Conservation (phyloP, 2,113 vertebrate species). For the Ochotona princeps region DNA sequence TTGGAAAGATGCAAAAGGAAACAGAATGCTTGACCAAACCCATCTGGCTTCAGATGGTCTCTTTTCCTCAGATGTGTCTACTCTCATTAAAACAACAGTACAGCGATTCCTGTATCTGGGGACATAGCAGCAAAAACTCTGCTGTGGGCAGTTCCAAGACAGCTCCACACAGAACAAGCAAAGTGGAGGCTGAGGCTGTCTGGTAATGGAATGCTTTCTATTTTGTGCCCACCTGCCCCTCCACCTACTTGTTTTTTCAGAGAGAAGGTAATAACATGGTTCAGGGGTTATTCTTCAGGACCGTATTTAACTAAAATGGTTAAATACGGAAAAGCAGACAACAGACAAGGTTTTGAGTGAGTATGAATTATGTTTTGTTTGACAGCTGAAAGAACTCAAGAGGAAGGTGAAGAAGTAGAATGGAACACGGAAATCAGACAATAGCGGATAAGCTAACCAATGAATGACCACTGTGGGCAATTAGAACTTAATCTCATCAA, state of each 20-base stretch:
- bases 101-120: neutral
- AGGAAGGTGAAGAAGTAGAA: neutral
- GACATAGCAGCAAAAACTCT: neutral
- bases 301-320: neutral
- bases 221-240: neutral
- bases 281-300: neutral
- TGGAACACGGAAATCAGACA: neutral
- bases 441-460: neutral
- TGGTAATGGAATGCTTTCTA: neutral
- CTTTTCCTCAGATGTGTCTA: slow-evolving; percentile 11
- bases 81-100: slow-evolving; percentile 18
- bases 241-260: neutral
- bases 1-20: slow-evolving; percentile 12
- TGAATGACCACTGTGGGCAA: neutral
- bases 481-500: neutral
- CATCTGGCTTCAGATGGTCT: neutral
- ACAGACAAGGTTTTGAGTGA: neutral
- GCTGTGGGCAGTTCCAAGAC: neutral
- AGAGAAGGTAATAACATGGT: neutral
- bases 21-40: neutral
- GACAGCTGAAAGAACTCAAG: slow-evolving; percentile 3
- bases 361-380: slow-evolving; percentile 6
- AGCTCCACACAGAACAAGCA: neutral
- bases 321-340: slow-evolving; percentile 8
- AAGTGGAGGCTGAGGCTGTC: neutral